Evolutionary conservation across 92 coral and sea anemone species (phyloP), one percentile per base, ranked within the genome.

Genomic region (Pocillopora meandrina): DNA sequence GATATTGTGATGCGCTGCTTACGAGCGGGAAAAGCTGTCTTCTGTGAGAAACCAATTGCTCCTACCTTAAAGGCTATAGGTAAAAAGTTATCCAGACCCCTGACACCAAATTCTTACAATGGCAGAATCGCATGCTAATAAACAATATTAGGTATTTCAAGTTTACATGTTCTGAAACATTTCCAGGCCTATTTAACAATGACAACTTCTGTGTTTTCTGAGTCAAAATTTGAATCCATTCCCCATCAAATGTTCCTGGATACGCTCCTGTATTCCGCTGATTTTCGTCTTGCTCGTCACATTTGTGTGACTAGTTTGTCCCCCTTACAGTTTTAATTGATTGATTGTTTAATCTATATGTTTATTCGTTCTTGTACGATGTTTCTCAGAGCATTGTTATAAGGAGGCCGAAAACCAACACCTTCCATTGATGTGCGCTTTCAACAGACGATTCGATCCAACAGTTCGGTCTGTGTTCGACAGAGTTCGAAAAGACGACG

Each of bases 11-110:
- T 97, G 70, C 88, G 71, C 47, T 89, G 92, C 67, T 85, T 97
- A 78, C 73, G 76, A 64, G 95, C 97, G 16, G 95, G 94, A 8
- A 97, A 97, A 87, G 95, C 98, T 4, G 98, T 97, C 78, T 92
- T 97, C 33, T 97, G 99, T 72, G 99, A 97, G 75, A 97, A 97
- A 73, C 99, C 99, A 2, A 66, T 97, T 36, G 98, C 99, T 1
- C 85, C 80, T 47, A 85, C 82, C 13, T 65, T 81, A 1, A 91
- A 89, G 81, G 91, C 96, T 9, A 90, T 87, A 58, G 98, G 99
- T 97, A 75, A 72, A 88, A 47, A 63, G 59, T 66, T 20, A 20
- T 12, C 14, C 26, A 14, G 52, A 42, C 8, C 8, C 52, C 52
- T 42, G 52, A 42, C 52, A 42, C 52, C 52, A 42, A 42, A 42